phyloP scores from a whole-genome alignment of 2,888 invertebrate genomes.

The Epistrophella euchroma region DNA sequence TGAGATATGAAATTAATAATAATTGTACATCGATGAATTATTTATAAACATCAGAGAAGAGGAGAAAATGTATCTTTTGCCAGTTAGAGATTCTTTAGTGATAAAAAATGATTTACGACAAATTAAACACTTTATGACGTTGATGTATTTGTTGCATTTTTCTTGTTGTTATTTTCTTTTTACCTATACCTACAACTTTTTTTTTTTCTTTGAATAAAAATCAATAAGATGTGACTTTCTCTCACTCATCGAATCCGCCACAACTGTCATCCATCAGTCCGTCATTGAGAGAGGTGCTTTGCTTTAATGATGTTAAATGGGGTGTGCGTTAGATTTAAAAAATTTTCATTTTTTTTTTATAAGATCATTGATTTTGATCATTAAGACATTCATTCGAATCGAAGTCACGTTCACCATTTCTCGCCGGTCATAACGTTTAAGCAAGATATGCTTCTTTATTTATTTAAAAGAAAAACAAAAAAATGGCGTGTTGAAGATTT shows the following conservation, averaged over 20 bases:
- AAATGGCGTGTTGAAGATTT: constrained; percentile 21
- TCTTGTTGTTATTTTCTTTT: constrained; percentile 14
- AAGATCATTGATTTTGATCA: constrained; percentile 18
- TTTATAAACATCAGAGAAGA: constrained; percentile 68
- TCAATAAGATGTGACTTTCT: constrained; percentile 55
- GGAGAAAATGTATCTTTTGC: constrained; percentile 48
- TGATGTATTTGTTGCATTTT: constrained; percentile 48
- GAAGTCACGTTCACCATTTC: constrained; percentile 33
- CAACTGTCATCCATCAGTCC: constrained; percentile 3
- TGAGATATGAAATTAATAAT: constrained; percentile 70
- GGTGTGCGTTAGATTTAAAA: constrained; percentile 20
- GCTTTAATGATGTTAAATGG: constrained; percentile 18
- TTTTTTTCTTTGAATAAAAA: constrained; percentile 40
- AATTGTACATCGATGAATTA: constrained; percentile 73
- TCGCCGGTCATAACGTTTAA: not conserved
- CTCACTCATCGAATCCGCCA: constrained; percentile 38
- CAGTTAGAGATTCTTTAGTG: constrained; percentile 45
- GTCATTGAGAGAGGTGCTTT: constrained; percentile 37
- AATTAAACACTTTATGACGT: constrained; percentile 64
- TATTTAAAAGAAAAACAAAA: constrained; percentile 23
- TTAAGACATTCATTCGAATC: not conserved
- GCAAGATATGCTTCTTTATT: constrained; percentile 36
- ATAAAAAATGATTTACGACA: constrained; percentile 35
- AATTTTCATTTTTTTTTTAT: constrained; percentile 18
- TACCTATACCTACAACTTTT: not conserved